Conservation (phyloP, 2,797 vertebrate genomes). For the Centropyge bicolor region DNA sequence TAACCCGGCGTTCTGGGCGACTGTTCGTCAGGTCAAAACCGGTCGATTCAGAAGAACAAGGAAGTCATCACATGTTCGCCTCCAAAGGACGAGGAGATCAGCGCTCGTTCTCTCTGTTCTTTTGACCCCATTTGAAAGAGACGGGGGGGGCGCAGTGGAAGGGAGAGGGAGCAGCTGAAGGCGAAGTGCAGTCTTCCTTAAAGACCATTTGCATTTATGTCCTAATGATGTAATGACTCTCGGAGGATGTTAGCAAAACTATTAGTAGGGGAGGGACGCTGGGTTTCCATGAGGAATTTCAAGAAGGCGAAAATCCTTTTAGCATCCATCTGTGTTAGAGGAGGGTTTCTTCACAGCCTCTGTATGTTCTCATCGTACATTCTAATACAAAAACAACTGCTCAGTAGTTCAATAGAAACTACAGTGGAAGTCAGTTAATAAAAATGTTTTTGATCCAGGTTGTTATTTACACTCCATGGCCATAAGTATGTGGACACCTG, state of each 20-base stretch:
- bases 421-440: background rate
- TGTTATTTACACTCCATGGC: background rate
- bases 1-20: conserved; percentile 18
- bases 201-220: conserved; percentile 55
- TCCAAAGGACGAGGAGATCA: conserved; percentile 23
- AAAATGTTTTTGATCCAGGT: no score
- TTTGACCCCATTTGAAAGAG: conserved; percentile 41
- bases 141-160: conserved; percentile 28
- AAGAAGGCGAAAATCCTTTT: conserved; percentile 17
- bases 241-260: conserved; percentile 26
- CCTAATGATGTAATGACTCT: conserved; percentile 46
- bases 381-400: background rate
- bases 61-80: conserved; percentile 29
- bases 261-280: conserved; percentile 2
- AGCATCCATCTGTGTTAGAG: background rate
- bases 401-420: background rate
- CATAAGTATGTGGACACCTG: background rate
- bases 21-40: conserved; percentile 47
- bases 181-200: conserved; percentile 48
- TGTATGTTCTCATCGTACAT: background rate
- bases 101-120: conserved; percentile 18
- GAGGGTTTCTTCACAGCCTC: background rate
- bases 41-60: conserved; percentile 38
- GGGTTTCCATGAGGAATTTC: conserved; percentile 17
- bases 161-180: conserved; percentile 38